Evolutionary conservation across 2,113 vertebrate species (phyloP).

Genomic region (Merops nubicus): DNA sequence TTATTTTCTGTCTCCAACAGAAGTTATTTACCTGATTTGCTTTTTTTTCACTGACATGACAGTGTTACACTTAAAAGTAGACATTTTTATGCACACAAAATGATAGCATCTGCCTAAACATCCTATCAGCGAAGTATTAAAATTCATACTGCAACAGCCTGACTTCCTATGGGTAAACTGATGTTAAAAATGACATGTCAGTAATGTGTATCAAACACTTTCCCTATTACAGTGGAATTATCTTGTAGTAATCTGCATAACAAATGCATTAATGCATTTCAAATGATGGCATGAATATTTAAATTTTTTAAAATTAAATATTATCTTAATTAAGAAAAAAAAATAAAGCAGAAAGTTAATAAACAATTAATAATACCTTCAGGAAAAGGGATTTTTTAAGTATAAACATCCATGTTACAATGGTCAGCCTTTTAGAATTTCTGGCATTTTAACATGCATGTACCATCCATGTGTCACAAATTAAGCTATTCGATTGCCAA

Average conservation of each 20-base stretch:
- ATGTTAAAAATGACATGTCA: slow-evolving; percentile 1
- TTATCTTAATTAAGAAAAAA: background rate
- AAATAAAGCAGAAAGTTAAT: background rate
- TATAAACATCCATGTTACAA: background rate
- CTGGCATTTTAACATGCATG: background rate
- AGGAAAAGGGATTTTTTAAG: background rate
- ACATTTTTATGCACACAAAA: background rate
- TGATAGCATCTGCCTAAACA: background rate
- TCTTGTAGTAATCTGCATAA: slow-evolving; percentile 1
- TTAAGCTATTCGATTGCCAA: background rate
- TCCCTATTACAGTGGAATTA: slow-evolving; percentile 6
- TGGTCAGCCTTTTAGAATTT: background rate
- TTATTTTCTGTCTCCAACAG: background rate
- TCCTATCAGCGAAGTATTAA: slow-evolving; percentile 5
- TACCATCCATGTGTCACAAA: background rate
- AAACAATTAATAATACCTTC: background rate
- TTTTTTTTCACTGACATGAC: background rate
- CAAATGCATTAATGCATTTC: background rate
- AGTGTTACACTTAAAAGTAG: background rate
- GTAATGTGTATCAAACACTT: background rate
- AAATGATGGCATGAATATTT: background rate
- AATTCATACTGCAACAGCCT: slow-evolving; percentile 13
- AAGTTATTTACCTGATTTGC: background rate
- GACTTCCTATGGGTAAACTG: background rate
- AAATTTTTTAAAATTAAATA: background rate